Base-by-base conservation (phyloP, 2,888 invertebrate genomes). In the Synanthedon myopaeformis region DNA sequence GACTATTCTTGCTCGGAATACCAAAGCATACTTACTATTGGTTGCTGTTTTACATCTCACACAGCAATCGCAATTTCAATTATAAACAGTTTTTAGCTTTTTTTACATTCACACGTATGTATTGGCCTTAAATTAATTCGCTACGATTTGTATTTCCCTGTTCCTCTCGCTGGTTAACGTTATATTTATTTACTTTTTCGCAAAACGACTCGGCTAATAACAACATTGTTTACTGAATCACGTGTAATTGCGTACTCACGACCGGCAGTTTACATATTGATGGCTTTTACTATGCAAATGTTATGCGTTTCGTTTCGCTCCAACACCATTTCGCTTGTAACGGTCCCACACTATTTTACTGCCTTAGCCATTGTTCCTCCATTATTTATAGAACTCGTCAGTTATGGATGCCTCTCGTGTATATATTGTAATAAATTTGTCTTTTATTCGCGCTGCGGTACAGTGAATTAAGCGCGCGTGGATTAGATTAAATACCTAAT, bases 311-410 rank as follows among this genome's bases (percentile, higher is more conserved):
- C 45, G 45, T n/a, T 45, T 45, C 45, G 45, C 45, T 45, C 45
- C 13, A 45, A 14, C 45, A 13, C 45, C 45, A 45, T n/a, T 45
- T 35, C 35, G 35, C 45, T 45, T 8, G 45, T 45, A 13, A 45
- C 45, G 13, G 45, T 13, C 45, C 14, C 45, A 45, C 45, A 45
- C 48, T 45, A 41, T 48, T 51, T 53, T 55, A 57, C 55, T 55
- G 55, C 53, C 52, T 53, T 19, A 17, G 45, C 49, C 14, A 49
- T 48, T 51, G 55, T 42, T 54, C 28, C 11, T 42, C 17, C 28
- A 50, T 52, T 53, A 55, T 55, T 55, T 53, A 54, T 54, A 51
- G 52, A 45, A 51, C 41, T 51, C 51, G 51, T 51, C 51, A 42
- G 8, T 35, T 35, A 35, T 35, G 35, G 35, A 35, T 35, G 35